phyloP scores from a whole-genome alignment of 2,113 vertebrate species.

The Leptobrachium ailaonicum region DNA sequence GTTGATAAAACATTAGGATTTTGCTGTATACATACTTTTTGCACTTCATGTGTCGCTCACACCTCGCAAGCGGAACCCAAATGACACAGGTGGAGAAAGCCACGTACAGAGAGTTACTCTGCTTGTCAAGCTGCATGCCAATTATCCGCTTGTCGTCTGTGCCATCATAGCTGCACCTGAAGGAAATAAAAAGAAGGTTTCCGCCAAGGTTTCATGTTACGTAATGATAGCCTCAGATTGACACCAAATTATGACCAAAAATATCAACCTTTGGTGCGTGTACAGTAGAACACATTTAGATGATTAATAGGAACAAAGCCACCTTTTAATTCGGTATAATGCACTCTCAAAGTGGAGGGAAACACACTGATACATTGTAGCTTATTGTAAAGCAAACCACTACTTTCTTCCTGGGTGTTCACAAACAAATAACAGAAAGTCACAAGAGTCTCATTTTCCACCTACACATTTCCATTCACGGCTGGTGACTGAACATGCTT shows the following conservation, averaged over 20 bases:
- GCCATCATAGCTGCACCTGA: conserved; percentile 90
- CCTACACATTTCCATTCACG: conserved; percentile 2
- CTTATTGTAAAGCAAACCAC: too few species aligned
- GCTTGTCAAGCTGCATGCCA: conserved; percentile 89
- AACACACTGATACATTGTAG: too few species aligned
- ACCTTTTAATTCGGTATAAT: too few species aligned
- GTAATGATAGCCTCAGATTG: not conserved
- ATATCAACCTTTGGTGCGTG: too few species aligned
- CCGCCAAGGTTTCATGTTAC: not conserved
- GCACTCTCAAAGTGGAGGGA: too few species aligned
- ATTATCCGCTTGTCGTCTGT: conserved; percentile 91
- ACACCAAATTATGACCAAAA: not conserved
- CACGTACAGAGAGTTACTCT: conserved; percentile 79
- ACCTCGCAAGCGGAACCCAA: conserved; percentile 88
- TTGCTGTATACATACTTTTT: conserved; percentile 79
- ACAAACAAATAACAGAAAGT: not conserved
- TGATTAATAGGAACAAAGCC: too few species aligned
- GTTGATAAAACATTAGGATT: not conserved
- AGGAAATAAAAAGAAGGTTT: conserved; percentile 12
- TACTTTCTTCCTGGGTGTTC: not conserved
- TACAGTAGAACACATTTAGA: too few species aligned
- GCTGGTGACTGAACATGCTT: not conserved
- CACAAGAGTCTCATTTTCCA: conserved; percentile 15
- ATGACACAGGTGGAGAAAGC: conserved; percentile 93
- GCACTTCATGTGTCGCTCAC: conserved; percentile 86